A percentile compares a stretch with the other conserved stretches of the same genome.
phyloP scores from a whole-genome alignment of 2,797 vertebrate genomes.

The Muraenolepis orangiensis region DNA sequence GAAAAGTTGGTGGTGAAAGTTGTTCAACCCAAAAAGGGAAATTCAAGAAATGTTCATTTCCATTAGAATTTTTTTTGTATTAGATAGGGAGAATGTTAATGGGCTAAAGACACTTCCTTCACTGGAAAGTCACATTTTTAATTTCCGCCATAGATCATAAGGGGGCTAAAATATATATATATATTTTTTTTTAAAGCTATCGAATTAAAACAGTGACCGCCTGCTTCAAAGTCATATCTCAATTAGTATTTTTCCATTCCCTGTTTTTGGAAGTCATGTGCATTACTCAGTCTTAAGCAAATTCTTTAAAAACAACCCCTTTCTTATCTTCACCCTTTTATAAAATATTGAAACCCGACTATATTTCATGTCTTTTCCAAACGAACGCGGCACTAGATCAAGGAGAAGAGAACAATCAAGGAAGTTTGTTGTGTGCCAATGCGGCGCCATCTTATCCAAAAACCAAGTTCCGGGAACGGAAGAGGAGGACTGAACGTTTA shows the following conservation, averaged over 20 bases:
- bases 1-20: neutral
- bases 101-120: neutral
- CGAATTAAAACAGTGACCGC: conserved; percentile 31
- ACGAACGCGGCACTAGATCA: conserved; percentile 40
- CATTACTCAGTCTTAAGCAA: conserved; percentile 36
- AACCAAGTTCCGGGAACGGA: neutral
- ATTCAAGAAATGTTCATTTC: neutral
- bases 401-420: neutral
- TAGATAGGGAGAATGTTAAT: neutral
- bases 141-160: conserved; percentile 38
- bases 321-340: conserved; percentile 45
- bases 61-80: neutral
- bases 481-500: neutral
- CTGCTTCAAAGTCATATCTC: conserved; percentile 40
- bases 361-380: conserved; percentile 53
- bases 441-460: neutral
- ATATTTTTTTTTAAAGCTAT: conserved; percentile 52
- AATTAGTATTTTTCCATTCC: conserved; percentile 22
- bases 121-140: neutral
- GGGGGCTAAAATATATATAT: conserved; percentile 49
- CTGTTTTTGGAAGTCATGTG: conserved; percentile 24
- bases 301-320: conserved; percentile 34
- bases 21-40: neutral
- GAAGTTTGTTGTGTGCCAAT: neutral
- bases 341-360: conserved; percentile 43